Conservation (phyloP, 2,888 invertebrate species). For the Sinentomon sp. region DNA sequence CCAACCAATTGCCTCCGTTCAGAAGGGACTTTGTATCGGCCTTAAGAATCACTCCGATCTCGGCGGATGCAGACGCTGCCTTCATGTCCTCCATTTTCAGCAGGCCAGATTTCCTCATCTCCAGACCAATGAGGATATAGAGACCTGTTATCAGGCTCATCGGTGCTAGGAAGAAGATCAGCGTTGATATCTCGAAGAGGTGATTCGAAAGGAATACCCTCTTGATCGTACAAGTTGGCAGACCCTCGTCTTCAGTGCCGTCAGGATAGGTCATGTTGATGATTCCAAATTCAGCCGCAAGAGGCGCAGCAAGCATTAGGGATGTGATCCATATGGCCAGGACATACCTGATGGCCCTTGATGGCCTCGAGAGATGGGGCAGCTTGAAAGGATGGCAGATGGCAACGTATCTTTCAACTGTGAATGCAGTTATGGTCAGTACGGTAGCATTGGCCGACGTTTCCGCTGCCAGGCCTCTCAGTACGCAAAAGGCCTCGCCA, state of each 20-base stretch:
- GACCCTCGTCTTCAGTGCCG: constrained; percentile 27
- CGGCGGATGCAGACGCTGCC: no score
- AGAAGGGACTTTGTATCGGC: no score
- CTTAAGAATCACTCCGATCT: no score
- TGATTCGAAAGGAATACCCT: constrained; percentile 31
- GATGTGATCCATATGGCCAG: constrained; percentile 23
- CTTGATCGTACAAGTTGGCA: constrained; percentile 31
- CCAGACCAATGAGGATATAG: constrained; percentile 26
- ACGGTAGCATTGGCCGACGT: constrained; percentile 23
- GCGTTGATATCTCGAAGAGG: constrained; percentile 46
- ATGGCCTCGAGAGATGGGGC: constrained; percentile 23
- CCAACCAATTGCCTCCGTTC: no score
- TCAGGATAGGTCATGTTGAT: constrained; percentile 13
- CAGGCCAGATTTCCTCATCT: constrained; percentile 20
- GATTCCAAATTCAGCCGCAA: constrained; percentile 51
- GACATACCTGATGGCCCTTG: constrained; percentile 23
- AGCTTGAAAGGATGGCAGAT: constrained; percentile 25
- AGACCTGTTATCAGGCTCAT: constrained; percentile 30
- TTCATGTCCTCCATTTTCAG: no score
- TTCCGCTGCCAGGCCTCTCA: constrained; percentile 30
- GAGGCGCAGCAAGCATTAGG: constrained; percentile 25
- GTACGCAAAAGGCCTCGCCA: constrained; percentile 45
- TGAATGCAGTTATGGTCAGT: constrained; percentile 26
- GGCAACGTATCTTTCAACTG: constrained; percentile 25
- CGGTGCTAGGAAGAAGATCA: constrained; percentile 30